Evolutionary conservation across 2,797 vertebrate genomes (phyloP).

Genomic region (Myotis daubentonii): DNA sequence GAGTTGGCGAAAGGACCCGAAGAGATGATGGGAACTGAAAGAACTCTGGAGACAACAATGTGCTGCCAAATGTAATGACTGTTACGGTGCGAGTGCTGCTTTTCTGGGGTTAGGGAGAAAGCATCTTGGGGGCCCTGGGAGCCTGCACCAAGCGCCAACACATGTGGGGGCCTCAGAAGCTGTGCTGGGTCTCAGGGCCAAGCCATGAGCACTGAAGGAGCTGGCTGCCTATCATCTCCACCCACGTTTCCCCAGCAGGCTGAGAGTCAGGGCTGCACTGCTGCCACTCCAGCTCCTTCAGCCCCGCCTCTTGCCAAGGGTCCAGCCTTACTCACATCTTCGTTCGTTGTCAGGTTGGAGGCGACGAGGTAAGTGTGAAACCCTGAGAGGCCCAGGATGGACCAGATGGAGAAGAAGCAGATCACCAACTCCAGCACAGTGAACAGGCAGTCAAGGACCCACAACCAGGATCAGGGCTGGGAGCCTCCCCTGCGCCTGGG

Average conservation of each 20-base stretch:
- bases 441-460: constrained; percentile 88
- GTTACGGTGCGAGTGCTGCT: neutral
- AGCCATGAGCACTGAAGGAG: neutral
- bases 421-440: constrained; percentile 96
- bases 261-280: neutral
- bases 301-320: neutral
- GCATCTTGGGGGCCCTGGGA: neutral
- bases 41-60: neutral
- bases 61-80: neutral
- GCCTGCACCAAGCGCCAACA: fast-evolving
- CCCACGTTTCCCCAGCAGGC: neutral
- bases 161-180: neutral
- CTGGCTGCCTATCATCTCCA: fast-evolving
- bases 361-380: constrained; percentile 99
- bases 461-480: fast-evolving
- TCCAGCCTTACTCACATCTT: constrained; percentile 91
- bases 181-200: neutral
- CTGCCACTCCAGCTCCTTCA: neutral
- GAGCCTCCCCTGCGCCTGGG: neutral
- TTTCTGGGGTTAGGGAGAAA: neutral
- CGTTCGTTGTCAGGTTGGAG: constrained; percentile 98
- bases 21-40: neutral
- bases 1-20: neutral
- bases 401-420: constrained; percentile 99
- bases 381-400: constrained; percentile 98